Evolutionary conservation across 2,888 invertebrate genomes (phyloP), one percentile per base, ranked within the genome.

Genomic region (Hemaris fuciformis): DNA sequence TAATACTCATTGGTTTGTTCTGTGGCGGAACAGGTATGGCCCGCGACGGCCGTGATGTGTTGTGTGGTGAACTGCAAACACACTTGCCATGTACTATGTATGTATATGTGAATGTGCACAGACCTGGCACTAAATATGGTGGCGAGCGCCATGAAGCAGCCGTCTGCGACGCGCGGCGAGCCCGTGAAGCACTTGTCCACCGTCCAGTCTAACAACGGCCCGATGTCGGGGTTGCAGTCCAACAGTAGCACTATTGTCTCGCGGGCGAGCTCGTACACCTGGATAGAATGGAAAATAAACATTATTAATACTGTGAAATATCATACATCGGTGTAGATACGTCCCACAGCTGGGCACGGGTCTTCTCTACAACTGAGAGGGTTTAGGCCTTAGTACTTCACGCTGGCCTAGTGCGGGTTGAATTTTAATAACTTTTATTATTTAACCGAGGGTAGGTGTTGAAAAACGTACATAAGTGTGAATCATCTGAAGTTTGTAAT

Each of bases 171-270:
- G 68, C 97, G 95, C 1, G 96, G 95, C 6, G 96, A 89, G 5
- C 98, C 98, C 0, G 98, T 99, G 87, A 98, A 99, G 87, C 99
- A 99, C 62, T 98, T 95, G 91, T 99, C 98, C 57, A 99, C 98
- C 0, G 98, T 97, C 99, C 99, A 99, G 88, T 99, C 99, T 48
- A 99, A 92, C 59, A 99, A 91, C 4, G 97, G 95, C 0, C 97
- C 97, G 70, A 97, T 96, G 83, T 98, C 98, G 0, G 98, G 97
- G 90, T 99, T 99, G 78, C 98, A 97, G 87, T 99, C 99, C 69
- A 99, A 90, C 53, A 99, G 92, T 53, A 99, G 93, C 1, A 99
- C 97, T 25, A 99, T 97, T 0, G 99, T 99, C 87, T 99, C 98
- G 48, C 98, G 96, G 0, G 97, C 98, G 75, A 99, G 90, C 71